Base-by-base conservation (phyloP, 2,113 vertebrate species). In the Clinocottus analis region DNA sequence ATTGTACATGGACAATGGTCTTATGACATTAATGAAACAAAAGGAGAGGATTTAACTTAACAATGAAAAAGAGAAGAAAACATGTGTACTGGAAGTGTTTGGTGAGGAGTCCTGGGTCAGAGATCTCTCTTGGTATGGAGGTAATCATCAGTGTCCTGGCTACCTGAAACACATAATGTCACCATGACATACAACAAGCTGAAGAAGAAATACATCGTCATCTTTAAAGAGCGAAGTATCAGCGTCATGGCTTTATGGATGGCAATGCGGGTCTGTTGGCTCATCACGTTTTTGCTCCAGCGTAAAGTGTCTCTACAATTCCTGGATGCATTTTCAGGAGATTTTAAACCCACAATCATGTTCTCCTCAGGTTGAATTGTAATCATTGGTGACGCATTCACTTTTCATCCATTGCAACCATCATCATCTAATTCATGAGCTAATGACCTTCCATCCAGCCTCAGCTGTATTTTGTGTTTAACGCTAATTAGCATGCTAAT, bases 21-120 rank as follows among this genome's bases (percentile, higher is more conserved):
- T 65, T 17, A 31, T 27, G 13, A 56, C 12, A 31, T 10, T 2
- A 49, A 37, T 51, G 1, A 75, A 69, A 75, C 12, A 65, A 9
- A 35, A 49, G 8, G 16, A 61, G 11, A 65, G 21, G 53, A 78
- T 61, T 64, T 55, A 31, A 76, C 27, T 39, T 23, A 63, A 60
- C 4, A 63, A 77, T 78, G 23, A 62, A 65, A 68, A 27, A 81
- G 16, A 85, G 16, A 72, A 69, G 41, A 43, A 68, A 80, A 71
- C 7, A 17, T 67, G 93, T 95, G 95, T 95, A 99, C 98, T 99
- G 98, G 80, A 99, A 97, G 85, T 99, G 98, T 91, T 97, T 99
- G 77, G 95, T 96, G 92, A 99, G 94, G 77, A 98, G 93, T 68
- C 96, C 96, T 1, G 97, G 94, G 83, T 99, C 98, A 29, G 96